These are phyloP conservation scores for Paragorgia papillata DNA, from an alignment of 92 coral and sea anemone species.

Conservation along the genomic window DNA sequence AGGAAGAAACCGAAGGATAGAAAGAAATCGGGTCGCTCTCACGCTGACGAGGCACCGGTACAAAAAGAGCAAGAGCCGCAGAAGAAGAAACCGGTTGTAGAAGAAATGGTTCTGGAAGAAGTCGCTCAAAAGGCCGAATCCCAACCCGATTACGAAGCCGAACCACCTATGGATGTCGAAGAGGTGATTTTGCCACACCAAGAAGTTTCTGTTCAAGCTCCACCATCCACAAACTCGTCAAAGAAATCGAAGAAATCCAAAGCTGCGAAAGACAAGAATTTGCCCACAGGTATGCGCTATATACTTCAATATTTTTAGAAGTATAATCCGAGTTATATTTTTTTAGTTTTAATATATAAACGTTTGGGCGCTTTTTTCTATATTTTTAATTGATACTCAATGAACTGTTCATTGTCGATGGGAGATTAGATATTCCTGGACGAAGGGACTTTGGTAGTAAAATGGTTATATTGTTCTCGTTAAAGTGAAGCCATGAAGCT, in stretches of 20 bases:
- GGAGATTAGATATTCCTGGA: background rate
- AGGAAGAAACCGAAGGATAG: slow-evolving; percentile 71
- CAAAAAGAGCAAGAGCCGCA: slow-evolving; percentile 65
- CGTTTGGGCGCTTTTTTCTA: too few species aligned
- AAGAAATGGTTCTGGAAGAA: slow-evolving; percentile 49
- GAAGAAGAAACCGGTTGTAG: slow-evolving; percentile 62
- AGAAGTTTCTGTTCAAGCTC: slow-evolving; percentile 24
- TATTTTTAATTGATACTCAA: background rate
- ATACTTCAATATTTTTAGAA: too few species aligned
- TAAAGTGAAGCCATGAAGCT: too few species aligned
- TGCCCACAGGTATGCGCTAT: slow-evolving; percentile 18
- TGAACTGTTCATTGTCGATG: background rate
- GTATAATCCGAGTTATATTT: too few species aligned
- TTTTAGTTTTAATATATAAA: too few species aligned
- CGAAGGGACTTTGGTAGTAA: background rate
- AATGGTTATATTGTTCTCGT: slow-evolving; percentile 1
- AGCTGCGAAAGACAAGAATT: slow-evolving; percentile 13
- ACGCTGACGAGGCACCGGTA: background rate
- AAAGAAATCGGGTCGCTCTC: slow-evolving; percentile 33
- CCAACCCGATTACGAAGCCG: slow-evolving; percentile 54
- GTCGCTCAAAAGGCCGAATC: slow-evolving; percentile 46
- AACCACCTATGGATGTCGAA: slow-evolving; percentile 25
- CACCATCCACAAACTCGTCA: background rate
- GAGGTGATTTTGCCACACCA: slow-evolving; percentile 48
- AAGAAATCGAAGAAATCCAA: slow-evolving; percentile 31